These are phyloP conservation scores for Operophtera brumata DNA, from an alignment of 2,888 invertebrate species.

Conservation along the genomic window DNA sequence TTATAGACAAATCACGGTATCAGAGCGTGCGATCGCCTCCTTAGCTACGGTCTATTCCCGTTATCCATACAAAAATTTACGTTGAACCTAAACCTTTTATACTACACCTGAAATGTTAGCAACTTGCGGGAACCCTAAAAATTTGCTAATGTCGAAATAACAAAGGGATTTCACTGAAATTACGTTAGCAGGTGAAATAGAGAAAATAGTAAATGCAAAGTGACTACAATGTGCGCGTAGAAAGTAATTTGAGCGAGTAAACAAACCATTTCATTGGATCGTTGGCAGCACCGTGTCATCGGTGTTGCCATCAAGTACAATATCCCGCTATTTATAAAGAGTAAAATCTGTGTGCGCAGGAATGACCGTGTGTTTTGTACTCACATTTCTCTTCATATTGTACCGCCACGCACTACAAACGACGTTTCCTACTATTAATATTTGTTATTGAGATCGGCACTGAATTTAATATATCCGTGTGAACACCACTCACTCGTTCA, in stretches of 20 bases:
- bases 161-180: conserved; percentile 1
- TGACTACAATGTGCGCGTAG: conserved; percentile 24
- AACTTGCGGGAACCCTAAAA: no score
- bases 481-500: conserved; percentile 59
- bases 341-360: conserved; percentile 28
- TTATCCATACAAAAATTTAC: no score
- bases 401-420: conserved; percentile 41
- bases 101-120: no score
- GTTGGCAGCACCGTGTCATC: conserved; percentile 51
- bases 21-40: no score
- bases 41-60: no score
- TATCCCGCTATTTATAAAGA: conserved; percentile 46
- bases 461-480: conserved; percentile 52
- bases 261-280: conserved; percentile 50
- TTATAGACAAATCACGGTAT: no score
- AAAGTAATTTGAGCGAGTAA: conserved; percentile 45
- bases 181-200: background rate
- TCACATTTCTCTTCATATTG: conserved; percentile 76
- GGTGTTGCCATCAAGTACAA: conserved; percentile 49
- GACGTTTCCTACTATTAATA: conserved; percentile 33
- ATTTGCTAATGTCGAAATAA: background rate
- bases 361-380: conserved; percentile 47
- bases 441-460: conserved; percentile 42
- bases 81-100: no score
- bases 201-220: no score